phyloP scores from a whole-genome alignment of 2,888 invertebrate genomes.

The Tiliacea aurago region DNA sequence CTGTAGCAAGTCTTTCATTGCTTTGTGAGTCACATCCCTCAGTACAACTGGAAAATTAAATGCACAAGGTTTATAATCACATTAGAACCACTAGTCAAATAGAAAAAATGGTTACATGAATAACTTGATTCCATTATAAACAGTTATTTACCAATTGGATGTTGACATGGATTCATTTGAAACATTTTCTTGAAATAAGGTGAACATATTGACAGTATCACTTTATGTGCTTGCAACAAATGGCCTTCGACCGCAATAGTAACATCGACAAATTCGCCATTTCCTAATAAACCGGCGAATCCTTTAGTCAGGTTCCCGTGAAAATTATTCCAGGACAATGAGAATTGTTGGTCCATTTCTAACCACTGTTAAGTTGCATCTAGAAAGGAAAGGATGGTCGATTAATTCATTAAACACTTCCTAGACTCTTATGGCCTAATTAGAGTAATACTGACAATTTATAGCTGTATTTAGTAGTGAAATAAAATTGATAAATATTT shows the following conservation, averaged over 20 bases:
- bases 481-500: slow-evolving; percentile 71
- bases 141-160: slow-evolving; percentile 89
- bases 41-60: slow-evolving; percentile 91
- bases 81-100: not conserved
- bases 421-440: not conserved
- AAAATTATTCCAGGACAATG: slow-evolving; percentile 94
- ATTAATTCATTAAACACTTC: slow-evolving; percentile 26
- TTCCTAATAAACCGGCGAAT: slow-evolving; percentile 91
- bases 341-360: slow-evolving; percentile 92
- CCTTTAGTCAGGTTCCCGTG: slow-evolving; percentile 93
- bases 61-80: not conserved
- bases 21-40: slow-evolving; percentile 93
- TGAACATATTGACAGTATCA: slow-evolving; percentile 93
- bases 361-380: slow-evolving; percentile 80
- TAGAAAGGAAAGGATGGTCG: slow-evolving; percentile 62
- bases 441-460: slow-evolving; percentile 65
- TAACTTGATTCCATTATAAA: slow-evolving; percentile 31
- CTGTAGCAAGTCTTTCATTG: slow-evolving; percentile 93
- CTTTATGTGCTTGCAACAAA: slow-evolving; percentile 93
- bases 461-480: slow-evolving; percentile 57
- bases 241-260: slow-evolving; percentile 92
- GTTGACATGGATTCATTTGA: slow-evolving; percentile 92
- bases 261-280: slow-evolving; percentile 91
- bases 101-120: slow-evolving; percentile 19
- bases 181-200: slow-evolving; percentile 93